These are phyloP conservation scores for Hipparchia semele DNA, from an alignment of 2,888 invertebrate genomes.

Conservation along the genomic window DNA sequence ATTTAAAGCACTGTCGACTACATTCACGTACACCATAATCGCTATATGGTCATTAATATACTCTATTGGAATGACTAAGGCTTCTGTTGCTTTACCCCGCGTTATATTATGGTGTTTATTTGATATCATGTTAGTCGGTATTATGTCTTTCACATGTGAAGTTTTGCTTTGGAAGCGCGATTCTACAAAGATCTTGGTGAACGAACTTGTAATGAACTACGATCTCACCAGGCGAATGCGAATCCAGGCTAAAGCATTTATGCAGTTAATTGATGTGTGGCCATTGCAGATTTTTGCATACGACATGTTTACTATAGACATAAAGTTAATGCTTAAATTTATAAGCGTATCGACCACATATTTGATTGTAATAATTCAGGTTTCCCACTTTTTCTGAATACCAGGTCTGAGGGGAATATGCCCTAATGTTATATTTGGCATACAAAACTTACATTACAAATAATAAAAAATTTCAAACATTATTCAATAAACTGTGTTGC, in stretches of 20 bases:
- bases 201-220: too few species aligned
- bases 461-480: too few species aligned
- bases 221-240: too few species aligned
- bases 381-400: conserved; percentile 57
- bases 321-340: conserved; percentile 60
- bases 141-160: conserved; percentile 59
- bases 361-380: conserved; percentile 67
- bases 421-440: too few species aligned
- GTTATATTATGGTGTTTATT: conserved; percentile 44
- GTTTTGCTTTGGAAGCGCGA: conserved; percentile 51
- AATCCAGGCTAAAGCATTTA: too few species aligned
- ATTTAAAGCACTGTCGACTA: conserved; percentile 59
- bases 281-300: conserved; percentile 42
- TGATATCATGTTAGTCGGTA: conserved; percentile 27
- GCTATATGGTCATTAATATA: conserved; percentile 61
- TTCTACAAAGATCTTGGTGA: too few species aligned
- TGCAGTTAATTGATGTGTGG: conserved; percentile 43
- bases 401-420: too few species aligned
- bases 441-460: too few species aligned
- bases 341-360: conserved; percentile 68
- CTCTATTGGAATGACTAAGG: conserved; percentile 47
- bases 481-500: too few species aligned
- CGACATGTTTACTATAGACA: too few species aligned
- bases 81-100: conserved; percentile 36
- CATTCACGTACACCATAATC: conserved; percentile 58